Evolutionary conservation across 2,797 vertebrate species (phyloP).

Genomic region (Salarias fasciatus): DNA sequence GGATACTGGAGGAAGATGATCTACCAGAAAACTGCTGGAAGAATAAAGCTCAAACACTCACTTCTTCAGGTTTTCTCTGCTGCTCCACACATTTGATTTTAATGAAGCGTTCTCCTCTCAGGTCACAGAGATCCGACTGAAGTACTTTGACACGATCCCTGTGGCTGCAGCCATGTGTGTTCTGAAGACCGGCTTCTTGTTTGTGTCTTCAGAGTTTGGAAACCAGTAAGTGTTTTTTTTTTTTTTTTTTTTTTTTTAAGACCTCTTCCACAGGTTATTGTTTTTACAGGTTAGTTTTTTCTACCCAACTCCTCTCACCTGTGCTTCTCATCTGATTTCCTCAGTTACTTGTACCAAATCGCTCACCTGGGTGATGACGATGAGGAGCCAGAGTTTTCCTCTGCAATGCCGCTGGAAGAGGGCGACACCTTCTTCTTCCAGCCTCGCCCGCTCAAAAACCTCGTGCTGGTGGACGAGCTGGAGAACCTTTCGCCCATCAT

Average conservation of each 20-base stretch:
- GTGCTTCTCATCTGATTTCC: slow-evolving; percentile 8
- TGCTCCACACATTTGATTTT: no score
- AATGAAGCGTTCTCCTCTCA: slow-evolving; percentile 57
- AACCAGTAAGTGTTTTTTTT: slow-evolving; percentile 95
- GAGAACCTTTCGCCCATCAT: slow-evolving; percentile 98
- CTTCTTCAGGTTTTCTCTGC: no score
- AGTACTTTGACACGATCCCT: slow-evolving; percentile 98
- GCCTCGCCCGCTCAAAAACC: slow-evolving; percentile 95
- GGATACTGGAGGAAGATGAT: no score
- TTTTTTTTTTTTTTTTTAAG: no score
- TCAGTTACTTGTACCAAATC: slow-evolving; percentile 98
- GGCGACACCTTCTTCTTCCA: slow-evolving; percentile 99
- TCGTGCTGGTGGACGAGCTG: slow-evolving; percentile 96
- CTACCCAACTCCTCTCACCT: neutral
- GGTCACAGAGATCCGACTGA: slow-evolving; percentile 98
- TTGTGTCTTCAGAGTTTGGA: slow-evolving; percentile 97
- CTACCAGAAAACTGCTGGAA: no score
- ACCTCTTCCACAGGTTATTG: no score
- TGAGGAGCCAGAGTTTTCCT: slow-evolving; percentile 98
- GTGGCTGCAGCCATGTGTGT: slow-evolving; percentile 98
- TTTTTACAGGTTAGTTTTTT: neutral
- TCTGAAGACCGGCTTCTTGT: slow-evolving; percentile 97
- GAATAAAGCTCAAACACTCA: no score
- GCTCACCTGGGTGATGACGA: slow-evolving; percentile 98
- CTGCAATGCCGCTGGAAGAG: slow-evolving; percentile 98